Conservation (phyloP, 2,888 invertebrate species). For the Chrysina gloriosa region DNA sequence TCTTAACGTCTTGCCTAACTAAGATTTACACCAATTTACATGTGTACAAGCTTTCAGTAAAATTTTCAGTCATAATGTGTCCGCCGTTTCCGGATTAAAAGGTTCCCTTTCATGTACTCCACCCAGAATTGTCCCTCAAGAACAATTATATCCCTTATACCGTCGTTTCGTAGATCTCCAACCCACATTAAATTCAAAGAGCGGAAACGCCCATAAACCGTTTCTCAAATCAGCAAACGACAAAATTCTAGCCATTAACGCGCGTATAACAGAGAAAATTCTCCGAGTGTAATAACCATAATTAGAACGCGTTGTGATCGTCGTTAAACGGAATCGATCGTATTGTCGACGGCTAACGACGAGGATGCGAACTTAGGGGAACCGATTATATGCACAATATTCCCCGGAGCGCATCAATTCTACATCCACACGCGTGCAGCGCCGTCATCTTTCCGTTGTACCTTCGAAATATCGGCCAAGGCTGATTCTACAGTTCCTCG, state of each 20-base stretch:
- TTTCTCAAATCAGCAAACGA: neutral
- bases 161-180: no score
- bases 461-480: conserved; percentile 30
- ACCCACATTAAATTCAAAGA: no score
- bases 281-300: neutral
- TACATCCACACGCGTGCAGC: no score
- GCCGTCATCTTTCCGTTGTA: neutral
- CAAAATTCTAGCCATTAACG: neutral
- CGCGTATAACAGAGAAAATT: neutral
- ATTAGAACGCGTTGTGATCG: neutral
- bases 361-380: neutral
- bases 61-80: no score
- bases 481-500: conserved; percentile 5
- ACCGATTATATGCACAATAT: neutral
- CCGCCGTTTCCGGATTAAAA: no score
- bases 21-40: no score
- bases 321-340: neutral
- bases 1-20: no score
- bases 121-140: no score
- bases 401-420: neutral
- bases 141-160: no score
- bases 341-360: neutral
- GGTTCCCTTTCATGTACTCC: no score
- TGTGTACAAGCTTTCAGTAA: no score
- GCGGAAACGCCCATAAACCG: no score